A percentile compares a stretch with the other conserved stretches of the same genome.
phyloP scores from a whole-genome alignment of 2,797 vertebrate species.

The Phoebastria nigripes region DNA sequence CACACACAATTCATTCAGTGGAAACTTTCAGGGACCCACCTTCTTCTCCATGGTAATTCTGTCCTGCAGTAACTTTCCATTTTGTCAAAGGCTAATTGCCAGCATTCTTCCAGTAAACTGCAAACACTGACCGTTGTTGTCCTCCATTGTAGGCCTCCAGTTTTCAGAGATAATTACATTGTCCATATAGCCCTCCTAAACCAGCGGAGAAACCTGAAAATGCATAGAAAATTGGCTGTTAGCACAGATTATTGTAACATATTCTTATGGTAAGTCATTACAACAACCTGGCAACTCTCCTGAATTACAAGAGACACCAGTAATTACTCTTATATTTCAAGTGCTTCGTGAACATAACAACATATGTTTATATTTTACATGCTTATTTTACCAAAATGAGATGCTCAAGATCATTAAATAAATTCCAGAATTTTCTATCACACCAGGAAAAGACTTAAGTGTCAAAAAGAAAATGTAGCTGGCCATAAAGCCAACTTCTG shows the following conservation, averaged over 20 bases:
- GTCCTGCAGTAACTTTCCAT: background rate
- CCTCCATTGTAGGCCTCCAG: background rate
- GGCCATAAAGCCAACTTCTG: conserved; percentile 56
- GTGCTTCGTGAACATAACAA: background rate
- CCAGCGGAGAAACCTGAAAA: background rate
- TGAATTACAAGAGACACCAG: background rate
- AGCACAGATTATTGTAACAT: background rate
- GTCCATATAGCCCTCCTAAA: background rate
- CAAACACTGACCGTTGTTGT: background rate
- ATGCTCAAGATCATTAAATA: conserved; percentile 36
- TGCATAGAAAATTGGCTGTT: background rate
- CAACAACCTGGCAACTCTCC: background rate
- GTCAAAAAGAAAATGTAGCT: conserved; percentile 7
- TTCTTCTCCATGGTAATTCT: background rate
- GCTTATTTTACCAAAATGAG: conserved; percentile 36
- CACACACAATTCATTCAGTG: background rate
- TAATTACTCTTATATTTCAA: conserved; percentile 10
- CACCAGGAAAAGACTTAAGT: conserved; percentile 6
- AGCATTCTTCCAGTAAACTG: background rate
- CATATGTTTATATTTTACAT: conserved; percentile 8
- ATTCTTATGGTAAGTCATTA: background rate
- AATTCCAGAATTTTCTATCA: conserved; percentile 34
- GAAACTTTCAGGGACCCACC: background rate
- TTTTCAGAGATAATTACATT: background rate
- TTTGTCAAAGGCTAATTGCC: background rate